Base-by-base conservation (phyloP, 2,113 vertebrate species). In the Microcebus griseorufus region DNA sequence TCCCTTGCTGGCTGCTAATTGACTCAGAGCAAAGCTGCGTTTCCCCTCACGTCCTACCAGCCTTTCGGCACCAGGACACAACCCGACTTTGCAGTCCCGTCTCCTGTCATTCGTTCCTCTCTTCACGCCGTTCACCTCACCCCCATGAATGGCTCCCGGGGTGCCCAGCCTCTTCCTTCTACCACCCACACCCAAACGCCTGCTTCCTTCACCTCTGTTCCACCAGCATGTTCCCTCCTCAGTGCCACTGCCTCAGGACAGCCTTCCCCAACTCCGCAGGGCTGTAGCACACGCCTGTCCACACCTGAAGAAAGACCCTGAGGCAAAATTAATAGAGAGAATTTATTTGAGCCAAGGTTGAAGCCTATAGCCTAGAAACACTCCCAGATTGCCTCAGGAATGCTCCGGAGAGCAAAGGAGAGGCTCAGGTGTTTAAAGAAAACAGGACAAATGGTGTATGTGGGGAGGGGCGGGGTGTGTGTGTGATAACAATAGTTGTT, bases 91-190 rank as follows among this genome's bases (percentile, higher is more conserved):
- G 22, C 5, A 2, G 0, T 34, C 64, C 53, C 13, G 4, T 13
- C 65, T 29, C 18, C 53, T 2, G 5, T 23, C 34, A 25, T 69
- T 23, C 29, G 29, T 69, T 53, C n/a, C 11, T 37, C 55, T 37
- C 53, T 10, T 13, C 8, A 2, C n/a, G 3, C 4, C 9, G 0
- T 16, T 6, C 1, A 6, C 10, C 3, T 6, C 18, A 11, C 6
- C 20, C 29, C 0, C 8, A 37, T 22, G 13, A 22, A 6, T 9
- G 2, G 39, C 12, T 86, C 7, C 42, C 45, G 22, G 42, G 64
- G n/a, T 12, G 9, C 16, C 34, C 17, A 4, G 1, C 2, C 12
- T 55, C 53, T 5, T 39, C 32, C 16, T 48, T 65, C 78, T 2
- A 11, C n/a, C 6, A 29, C 9, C 29, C 20, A 67, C 16, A 32